Percentiles rank a stretch among this genome's conserved stretches.
Evolutionary conservation across 2,113 vertebrate genomes (phyloP).

Genomic region (Corythaixoides concolor): DNA sequence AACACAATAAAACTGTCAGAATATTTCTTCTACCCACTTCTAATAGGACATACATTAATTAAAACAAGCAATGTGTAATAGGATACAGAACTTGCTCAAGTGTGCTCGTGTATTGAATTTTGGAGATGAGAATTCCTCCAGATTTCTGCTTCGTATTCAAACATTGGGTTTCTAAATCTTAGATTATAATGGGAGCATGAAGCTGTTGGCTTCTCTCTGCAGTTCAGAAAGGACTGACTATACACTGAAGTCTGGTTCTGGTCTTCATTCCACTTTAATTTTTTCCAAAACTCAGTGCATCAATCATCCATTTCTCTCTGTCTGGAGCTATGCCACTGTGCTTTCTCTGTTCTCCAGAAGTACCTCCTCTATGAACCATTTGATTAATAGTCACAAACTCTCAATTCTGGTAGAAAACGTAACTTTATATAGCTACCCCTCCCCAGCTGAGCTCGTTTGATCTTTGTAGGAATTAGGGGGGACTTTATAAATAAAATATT

Average conservation of each 20-base stretch:
- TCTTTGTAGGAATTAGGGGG: neutral
- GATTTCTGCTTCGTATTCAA: neutral
- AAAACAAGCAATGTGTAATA: constrained; percentile 20
- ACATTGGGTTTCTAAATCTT: neutral
- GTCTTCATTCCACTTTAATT: neutral
- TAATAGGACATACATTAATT: constrained; percentile 29
- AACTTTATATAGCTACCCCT: neutral
- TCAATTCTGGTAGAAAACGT: neutral
- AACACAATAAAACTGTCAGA: constrained; percentile 33
- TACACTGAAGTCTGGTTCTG: neutral
- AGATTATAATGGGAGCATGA: neutral
- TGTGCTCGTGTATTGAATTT: constrained; percentile 4
- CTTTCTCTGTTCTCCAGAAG: neutral
- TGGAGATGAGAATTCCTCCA: constrained; percentile 14
- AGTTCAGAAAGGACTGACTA: neutral
- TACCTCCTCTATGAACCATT: neutral
- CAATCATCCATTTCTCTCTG: neutral
- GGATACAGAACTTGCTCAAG: constrained; percentile 2
- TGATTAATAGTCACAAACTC: neutral
- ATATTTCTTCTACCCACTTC: neutral
- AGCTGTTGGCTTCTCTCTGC: neutral
- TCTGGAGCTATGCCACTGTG: neutral
- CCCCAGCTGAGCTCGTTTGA: neutral
- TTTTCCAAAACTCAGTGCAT: neutral
- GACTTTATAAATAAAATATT: neutral